These are phyloP conservation scores for rat (Rattus norvegicus) DNA, from an alignment of 2,113 vertebrate genomes.

Conservation along the genomic window GRCr8 NC_086024.1:90145501-90146000, in stretches of 20 bases:
- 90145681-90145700: background rate
- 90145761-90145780: background rate
- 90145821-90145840: background rate
- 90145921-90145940: background rate
- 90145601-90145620: background rate
- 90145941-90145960: background rate
- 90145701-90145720: background rate
- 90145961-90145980: background rate
- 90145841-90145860: background rate
- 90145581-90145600: background rate
- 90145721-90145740: background rate
- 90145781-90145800: too few relatives aligned
- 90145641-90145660: background rate
- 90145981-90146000: background rate
- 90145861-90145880: background rate
- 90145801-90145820: too few relatives aligned
- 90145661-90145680: background rate
- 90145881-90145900: background rate
- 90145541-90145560: background rate
- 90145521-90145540: background rate
- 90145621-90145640: background rate
- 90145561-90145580: background rate
- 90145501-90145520: background rate
- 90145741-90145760: background rate
- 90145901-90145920: background rate